phyloP scores from a whole-genome alignment of 2,113 vertebrate species.

The Daboia siamensis region DNA sequence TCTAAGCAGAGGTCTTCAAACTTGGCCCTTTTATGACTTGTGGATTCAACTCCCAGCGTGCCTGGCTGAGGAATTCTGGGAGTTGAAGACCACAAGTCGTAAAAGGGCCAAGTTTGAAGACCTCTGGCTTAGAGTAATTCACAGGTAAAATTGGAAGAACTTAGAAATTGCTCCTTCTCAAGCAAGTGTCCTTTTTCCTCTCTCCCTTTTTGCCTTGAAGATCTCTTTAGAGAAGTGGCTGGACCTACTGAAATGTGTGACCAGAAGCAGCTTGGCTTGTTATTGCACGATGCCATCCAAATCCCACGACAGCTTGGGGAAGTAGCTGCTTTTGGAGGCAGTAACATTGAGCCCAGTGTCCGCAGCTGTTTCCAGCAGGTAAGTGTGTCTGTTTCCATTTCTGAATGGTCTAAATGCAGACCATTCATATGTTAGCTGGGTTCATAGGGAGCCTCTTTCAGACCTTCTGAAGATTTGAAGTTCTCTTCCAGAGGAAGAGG shows the following conservation, averaged over 20 bases:
- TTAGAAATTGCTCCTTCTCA: background rate
- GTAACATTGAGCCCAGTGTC: slow-evolving; percentile 96
- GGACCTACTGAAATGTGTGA: slow-evolving; percentile 88
- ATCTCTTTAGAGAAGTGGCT: slow-evolving; percentile 90
- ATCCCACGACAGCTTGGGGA: slow-evolving; percentile 93
- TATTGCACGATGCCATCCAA: slow-evolving; percentile 94
- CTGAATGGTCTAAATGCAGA: background rate
- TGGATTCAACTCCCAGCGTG: no score
- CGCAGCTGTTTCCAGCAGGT: slow-evolving; percentile 97
- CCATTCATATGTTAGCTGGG: background rate
- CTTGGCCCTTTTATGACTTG: no score
- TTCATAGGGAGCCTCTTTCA: background rate
- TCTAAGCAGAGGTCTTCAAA: no score
- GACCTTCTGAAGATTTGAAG: background rate
- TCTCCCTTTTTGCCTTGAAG: slow-evolving; percentile 55
- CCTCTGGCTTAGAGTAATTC: background rate
- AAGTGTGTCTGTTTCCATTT: background rate
- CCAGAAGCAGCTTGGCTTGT: slow-evolving; percentile 89
- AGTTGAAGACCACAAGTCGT: no score
- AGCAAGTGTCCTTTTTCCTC: background rate
- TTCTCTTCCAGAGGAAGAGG: background rate
- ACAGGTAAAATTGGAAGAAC: background rate
- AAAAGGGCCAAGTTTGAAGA: no score
- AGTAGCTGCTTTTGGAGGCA: slow-evolving; percentile 94
- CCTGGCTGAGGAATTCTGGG: no score